These are phyloP conservation scores for Frankliniella intonsa DNA, from an alignment of 2,888 invertebrate genomes.

Conservation along the genomic window DNA sequence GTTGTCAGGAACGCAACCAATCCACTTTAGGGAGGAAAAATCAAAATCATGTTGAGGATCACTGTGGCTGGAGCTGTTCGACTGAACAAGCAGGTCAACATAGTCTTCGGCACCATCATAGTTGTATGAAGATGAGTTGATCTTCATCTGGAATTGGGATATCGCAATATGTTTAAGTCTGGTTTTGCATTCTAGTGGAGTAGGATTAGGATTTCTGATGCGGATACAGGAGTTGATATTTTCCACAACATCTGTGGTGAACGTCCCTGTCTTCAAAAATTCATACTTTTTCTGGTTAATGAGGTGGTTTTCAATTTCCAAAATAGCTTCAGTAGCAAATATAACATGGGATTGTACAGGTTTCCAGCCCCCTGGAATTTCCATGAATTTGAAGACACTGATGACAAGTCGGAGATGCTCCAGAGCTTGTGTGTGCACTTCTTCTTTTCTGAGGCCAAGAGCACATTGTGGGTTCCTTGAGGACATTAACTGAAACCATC, in stretches of 20 bases:
- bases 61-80: neutral
- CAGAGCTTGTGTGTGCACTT: neutral
- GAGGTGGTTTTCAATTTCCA: slow-evolving; percentile 1
- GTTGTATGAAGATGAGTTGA: neutral
- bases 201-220: slow-evolving; percentile 13
- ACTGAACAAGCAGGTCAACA: neutral
- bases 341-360: neutral
- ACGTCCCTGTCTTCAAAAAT: neutral
- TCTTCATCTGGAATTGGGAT: slow-evolving; percentile 3
- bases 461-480: neutral
- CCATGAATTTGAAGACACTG: neutral
- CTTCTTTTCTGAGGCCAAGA: slow-evolving; percentile 4
- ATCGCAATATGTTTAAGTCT: neutral
- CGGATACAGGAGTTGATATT: slow-evolving; percentile 8
- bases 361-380: slow-evolving; percentile 12
- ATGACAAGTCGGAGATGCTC: slow-evolving; percentile 13
- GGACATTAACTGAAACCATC: slow-evolving; percentile 12
- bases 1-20: neutral
- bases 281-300: neutral
- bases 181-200: neutral
- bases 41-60: neutral
- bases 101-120: slow-evolving; percentile 10
- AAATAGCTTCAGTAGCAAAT: slow-evolving; percentile 13
- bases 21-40: slow-evolving; percentile 3
- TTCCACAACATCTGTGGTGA: slow-evolving; percentile 8